These are phyloP conservation scores for Lithosia quadra DNA, from an alignment of 2,888 invertebrate genomes.

Conservation along the genomic window DNA sequence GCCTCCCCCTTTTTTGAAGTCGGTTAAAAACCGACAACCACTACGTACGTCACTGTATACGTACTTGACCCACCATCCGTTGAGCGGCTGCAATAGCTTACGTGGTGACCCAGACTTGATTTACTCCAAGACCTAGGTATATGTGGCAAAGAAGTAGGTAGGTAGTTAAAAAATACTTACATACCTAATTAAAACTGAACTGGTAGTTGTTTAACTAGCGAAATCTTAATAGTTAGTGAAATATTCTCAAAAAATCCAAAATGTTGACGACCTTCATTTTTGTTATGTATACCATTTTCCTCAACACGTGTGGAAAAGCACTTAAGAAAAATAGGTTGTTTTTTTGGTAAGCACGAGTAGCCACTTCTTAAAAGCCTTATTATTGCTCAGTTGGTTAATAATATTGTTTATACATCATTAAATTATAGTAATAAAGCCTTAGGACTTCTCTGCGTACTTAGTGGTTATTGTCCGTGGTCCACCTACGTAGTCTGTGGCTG, in stretches of 20 bases:
- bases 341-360: neutral
- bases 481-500: neutral
- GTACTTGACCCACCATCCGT: no score
- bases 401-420: neutral
- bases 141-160: no score
- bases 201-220: neutral
- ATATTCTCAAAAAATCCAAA: neutral
- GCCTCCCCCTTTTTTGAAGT: no score
- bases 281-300: conserved; percentile 1
- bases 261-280: neutral
- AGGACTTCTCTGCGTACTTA: neutral
- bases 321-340: neutral
- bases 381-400: neutral
- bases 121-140: no score
- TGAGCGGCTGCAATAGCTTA: no score
- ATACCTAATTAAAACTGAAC: no score
- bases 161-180: neutral
- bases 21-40: no score
- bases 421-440: neutral
- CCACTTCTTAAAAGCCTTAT: neutral
- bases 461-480: neutral
- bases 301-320: neutral
- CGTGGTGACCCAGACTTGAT: no score
- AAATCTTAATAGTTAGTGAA: neutral
- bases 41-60: no score